Evolutionary conservation across 2,113 vertebrate species (phyloP), one percentile per base, ranked within the genome.

Genomic region (Myanophis thanlyinensis): DNA sequence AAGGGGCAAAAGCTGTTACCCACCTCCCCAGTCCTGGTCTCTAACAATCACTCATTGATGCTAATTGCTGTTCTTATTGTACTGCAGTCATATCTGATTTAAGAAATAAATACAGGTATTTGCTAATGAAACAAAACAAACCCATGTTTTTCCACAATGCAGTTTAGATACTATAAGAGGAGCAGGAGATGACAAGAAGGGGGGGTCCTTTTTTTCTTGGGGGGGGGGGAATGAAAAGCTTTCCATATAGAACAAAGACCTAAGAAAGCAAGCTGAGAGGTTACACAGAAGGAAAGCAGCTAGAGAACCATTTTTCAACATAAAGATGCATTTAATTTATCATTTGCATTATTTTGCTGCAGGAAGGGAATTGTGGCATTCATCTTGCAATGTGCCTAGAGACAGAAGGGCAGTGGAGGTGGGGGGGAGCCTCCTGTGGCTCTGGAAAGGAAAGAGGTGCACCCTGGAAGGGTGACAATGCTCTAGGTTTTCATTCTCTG

Each of bases 101-200:
- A 95, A 97, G 97, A 98, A 98, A 98, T 98, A 98, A 98, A 98
- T 98, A 98, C 97, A 96, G 98, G 98, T 98, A 98, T 98, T 99
- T 98, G 98, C 98, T 98, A 98, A 99, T 98, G 98, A 98, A 98
- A 97, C 97, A 97, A 98, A 98, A 98, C 98, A 98, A 98, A 98
- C 98, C 98, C 98, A 97, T 10, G 40, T 96, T 96, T 80, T 96
- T 94, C 96, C 95, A 97, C 95, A 94, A 95, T 96, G 96, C 95
- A 92, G 91, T 92, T 93, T 89, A 93, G 94, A 91, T 62, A 90
- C 25, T 13, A 22, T 40, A 80, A 44, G 35, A 40, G 1, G 0
- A 49, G 54, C 30, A 59, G 30, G 87, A 0, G 1, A 89, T 20
- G 22, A 12, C 40, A n/a, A 20, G 88, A 91, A 89, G 0, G 0